Percentiles rank a stretch among this genome's conserved stretches.
Evolutionary conservation across 1,140 invertebrate species (phyloP).

Genomic region (Fragariocoptes setiger): DNA sequence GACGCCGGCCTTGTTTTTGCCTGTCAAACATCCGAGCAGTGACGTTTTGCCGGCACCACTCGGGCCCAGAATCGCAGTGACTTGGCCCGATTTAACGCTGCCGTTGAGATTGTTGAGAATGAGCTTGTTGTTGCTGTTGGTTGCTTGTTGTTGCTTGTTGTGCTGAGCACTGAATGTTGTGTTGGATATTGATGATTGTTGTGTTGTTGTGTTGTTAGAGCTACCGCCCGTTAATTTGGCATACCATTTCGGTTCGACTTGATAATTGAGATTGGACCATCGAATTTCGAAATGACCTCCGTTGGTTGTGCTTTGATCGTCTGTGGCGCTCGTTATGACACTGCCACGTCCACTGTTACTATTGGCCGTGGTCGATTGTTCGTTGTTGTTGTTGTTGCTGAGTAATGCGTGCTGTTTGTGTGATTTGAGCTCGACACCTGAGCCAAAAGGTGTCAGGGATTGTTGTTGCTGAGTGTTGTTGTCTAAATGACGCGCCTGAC

Average conservation of each 20-base stretch:
- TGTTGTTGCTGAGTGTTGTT: too few species aligned
- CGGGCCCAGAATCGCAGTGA: constrained; percentile 24
- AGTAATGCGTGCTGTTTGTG: too few species aligned
- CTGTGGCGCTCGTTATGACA: too few species aligned
- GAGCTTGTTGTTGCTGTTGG: background rate
- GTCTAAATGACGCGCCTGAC: too few species aligned
- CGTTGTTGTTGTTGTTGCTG: too few species aligned
- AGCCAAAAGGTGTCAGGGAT: too few species aligned
- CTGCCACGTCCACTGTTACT: too few species aligned
- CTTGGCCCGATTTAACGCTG: constrained; percentile 15
- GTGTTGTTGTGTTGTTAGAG: too few species aligned
- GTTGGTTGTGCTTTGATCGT: too few species aligned
- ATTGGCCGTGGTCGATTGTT: too few species aligned
- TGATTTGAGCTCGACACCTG: too few species aligned
- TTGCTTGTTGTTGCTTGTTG: background rate
- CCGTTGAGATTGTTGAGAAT: constrained; percentile 26
- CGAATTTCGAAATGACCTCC: background rate
- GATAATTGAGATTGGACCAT: background rate
- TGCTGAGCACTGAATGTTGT: background rate
- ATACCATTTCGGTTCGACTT: background rate
- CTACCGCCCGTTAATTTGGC: background rate
- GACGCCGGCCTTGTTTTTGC: constrained; percentile 4
- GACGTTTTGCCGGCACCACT: constrained; percentile 27
- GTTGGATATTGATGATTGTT: background rate
- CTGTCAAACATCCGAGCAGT: constrained; percentile 15